Evolutionary conservation across 2,113 vertebrate genomes (phyloP), one percentile per base, ranked within the genome.

Genomic region (Ailurus styani): DNA sequence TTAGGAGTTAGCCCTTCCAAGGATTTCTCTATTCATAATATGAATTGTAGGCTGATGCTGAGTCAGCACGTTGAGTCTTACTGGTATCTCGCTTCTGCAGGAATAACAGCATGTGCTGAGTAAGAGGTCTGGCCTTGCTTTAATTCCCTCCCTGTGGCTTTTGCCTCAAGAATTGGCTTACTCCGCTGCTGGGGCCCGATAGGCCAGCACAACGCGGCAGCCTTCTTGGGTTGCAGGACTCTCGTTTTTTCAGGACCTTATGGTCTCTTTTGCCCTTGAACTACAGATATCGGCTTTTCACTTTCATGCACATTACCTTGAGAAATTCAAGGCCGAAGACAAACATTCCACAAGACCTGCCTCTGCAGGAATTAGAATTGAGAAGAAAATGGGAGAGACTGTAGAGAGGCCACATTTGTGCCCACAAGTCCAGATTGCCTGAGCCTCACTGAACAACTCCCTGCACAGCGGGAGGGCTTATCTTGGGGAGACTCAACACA

Each of bases 221-320:
- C 54, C 78, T 97, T 94, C 97, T 81, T 95, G 82, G 45, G 77
- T 92, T 97, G 93, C 93, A 97, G 70, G 52, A 89, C 85, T 96
- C 83, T 45, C 34, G 25, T 94, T 90, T 96, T 77, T 66, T 95
- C 89, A 66, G 77, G 86, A 81, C 95, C 82, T 94, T 93, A 82
- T 90, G 87, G 64, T 97, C 72, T 92, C 78, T 89, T 97, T 96
- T 91, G 95, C 54, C 97, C 96, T 98, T 98, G 96, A 98, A 94
- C 93, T 83, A n/a, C 13, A 91, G 64, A 88, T 96, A 97, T 40
- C 0, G 92, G 96, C 91, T 96, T 97, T 96, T 87, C 55, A n/a
- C 72, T 95, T 90, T 83, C 70, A 90, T 73, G 73, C 91, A 93
- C 78, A 37, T 72, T 91, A 81, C 21, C 34, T 87, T 0, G 4